Base-by-base conservation (phyloP, 2,113 vertebrate species). In the Petromus typicus region DNA sequence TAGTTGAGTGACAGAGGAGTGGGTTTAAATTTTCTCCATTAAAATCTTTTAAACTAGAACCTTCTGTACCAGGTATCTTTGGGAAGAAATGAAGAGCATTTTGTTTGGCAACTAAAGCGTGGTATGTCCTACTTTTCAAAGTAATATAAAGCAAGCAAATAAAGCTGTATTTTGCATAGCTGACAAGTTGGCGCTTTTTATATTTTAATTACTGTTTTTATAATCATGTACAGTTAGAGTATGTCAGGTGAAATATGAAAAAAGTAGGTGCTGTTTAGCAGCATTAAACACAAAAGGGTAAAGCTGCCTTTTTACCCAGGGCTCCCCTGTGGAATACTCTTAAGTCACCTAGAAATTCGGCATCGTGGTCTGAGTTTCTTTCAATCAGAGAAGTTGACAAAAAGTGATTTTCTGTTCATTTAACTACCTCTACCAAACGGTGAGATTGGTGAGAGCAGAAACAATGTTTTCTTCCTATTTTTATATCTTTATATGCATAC, bases 391-490 rank as follows among this genome's bases (percentile, higher is more conserved):
- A 2, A 30, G 7, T 73, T 45, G 80, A 32, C 66, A 85, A 64
- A 37, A 79, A 25, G 34, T 45, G 63, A 45, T 34, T 67, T 95
- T 83, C 48, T 86, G 32, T 69, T 75, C 82, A 56, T 75, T 63
- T 93, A 48, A 83, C 43, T 57, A 30, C 7, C 4, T 57, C 27
- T 71, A 27, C 32, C 90, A 59, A 94, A 83, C 22, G 51, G 32
- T 7, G 43, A 63, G 3, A 2, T 56, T 25, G 82, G 61, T 89
- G 78, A 79, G 63, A 93, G 34, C 16, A 93, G 27, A n/a, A 30
- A 85, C 16, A 57, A 89, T 64, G 13, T 75, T 91, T 80, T 80
- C 40, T 56, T 85, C 18, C 27, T 80, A 89, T 89, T 30, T 91
- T 13, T 86, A 3, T 67, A 37, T 51, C 11, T 40, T 1, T 75